Evolutionary conservation across 2,888 invertebrate species (phyloP).

Genomic region (Eledone cirrhosa): DNA sequence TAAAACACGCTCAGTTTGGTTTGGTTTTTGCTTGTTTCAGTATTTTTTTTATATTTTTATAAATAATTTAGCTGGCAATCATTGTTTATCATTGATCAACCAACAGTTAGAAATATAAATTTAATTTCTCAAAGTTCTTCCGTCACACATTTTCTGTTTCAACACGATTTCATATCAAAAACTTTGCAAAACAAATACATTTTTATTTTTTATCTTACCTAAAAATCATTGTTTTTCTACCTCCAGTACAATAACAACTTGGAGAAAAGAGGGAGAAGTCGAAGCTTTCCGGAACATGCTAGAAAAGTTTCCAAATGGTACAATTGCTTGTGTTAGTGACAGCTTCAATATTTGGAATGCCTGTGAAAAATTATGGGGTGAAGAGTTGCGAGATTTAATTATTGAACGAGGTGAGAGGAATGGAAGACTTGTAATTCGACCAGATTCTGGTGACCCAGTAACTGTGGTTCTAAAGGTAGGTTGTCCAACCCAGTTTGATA

Average conservation of each 20-base stretch:
- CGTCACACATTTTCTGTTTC: too few species aligned
- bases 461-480: constrained; percentile 67
- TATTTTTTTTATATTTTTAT: too few species aligned
- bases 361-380: constrained; percentile 68
- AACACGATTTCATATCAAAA: too few species aligned
- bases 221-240: not conserved
- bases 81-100: too few species aligned
- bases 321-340: constrained; percentile 67
- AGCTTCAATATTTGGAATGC: constrained; percentile 69
- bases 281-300: constrained; percentile 69
- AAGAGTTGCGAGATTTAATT: constrained; percentile 64
- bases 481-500: too few species aligned
- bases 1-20: too few species aligned
- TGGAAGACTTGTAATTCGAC: constrained; percentile 68
- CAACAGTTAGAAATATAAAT: too few species aligned
- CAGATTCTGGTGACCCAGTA: constrained; percentile 69
- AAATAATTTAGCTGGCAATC: too few species aligned
- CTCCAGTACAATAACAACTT: constrained; percentile 69
- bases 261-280: constrained; percentile 67
- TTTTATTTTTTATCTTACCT: too few species aligned
- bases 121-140: too few species aligned
- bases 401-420: constrained; percentile 48
- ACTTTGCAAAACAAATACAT: too few species aligned
- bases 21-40: too few species aligned
- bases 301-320: constrained; percentile 64